Evolutionary conservation across 2,113 vertebrate species (phyloP).

Genomic region (Felis catus): DNA sequence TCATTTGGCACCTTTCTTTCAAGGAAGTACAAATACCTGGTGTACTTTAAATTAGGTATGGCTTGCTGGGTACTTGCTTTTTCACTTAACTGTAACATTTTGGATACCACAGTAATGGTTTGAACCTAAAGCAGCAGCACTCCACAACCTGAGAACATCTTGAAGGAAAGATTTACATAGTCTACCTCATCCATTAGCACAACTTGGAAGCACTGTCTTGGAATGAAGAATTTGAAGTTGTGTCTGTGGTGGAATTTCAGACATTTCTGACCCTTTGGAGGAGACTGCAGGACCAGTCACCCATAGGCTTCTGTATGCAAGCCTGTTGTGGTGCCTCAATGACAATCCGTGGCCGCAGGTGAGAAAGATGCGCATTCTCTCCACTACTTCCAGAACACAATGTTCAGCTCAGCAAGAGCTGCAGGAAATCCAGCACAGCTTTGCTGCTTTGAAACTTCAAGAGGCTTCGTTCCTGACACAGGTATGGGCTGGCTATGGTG

Average conservation of each 20-base stretch:
- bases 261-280: not conserved
- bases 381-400: not conserved
- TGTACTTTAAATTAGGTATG: not conserved
- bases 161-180: not conserved
- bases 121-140: not conserved
- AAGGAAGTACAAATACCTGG: slow-evolving; percentile 37
- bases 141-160: not conserved
- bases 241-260: not conserved
- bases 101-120: not conserved
- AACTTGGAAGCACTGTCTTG: not conserved
- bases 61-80: not conserved
- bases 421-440: fast-evolving
- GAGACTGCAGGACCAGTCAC: not conserved
- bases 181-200: not conserved
- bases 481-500: not conserved
- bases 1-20: slow-evolving; percentile 43
- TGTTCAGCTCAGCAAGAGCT: not conserved
- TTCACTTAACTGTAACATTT: slow-evolving; percentile 21
- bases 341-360: not conserved
- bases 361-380: not conserved
- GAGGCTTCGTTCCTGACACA: not conserved
- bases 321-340: not conserved
- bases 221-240: not conserved
- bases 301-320: not conserved
- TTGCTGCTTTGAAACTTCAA: not conserved